phyloP scores from a whole-genome alignment of 2,888 invertebrate genomes.

The Drosophila putrida region DNA sequence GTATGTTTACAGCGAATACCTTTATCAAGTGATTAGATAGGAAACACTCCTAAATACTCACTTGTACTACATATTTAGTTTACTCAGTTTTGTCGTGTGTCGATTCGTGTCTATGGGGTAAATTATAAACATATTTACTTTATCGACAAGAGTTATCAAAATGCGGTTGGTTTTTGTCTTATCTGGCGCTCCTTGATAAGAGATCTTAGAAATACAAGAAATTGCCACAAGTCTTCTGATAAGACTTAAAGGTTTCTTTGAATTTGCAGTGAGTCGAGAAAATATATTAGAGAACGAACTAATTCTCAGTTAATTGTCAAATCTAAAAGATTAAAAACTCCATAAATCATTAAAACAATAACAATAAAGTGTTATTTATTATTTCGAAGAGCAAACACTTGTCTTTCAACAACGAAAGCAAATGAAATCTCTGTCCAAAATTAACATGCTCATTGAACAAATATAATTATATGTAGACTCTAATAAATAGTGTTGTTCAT shows the following conservation, averaged over 20 bases:
- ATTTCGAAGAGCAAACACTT: not conserved
- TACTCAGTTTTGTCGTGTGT: conserved; percentile 17
- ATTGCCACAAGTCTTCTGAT: conserved; percentile 23
- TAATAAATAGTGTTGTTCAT: conserved; percentile 58
- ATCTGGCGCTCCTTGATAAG: conserved; percentile 36
- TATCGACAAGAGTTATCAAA: conserved; percentile 53
- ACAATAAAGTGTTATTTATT: conserved; percentile 58
- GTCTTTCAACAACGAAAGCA: conserved; percentile 28
- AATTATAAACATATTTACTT: conserved; percentile 62
- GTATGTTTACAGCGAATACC: conserved; percentile 1
- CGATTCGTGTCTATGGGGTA: conserved; percentile 16
- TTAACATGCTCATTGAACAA: conserved; percentile 54
- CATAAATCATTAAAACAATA: conserved; percentile 53
- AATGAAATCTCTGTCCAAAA: conserved; percentile 50
- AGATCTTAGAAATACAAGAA: conserved; percentile 16
- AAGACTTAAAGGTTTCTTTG: conserved; percentile 20
- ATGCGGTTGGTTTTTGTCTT: conserved; percentile 35
- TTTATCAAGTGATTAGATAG: conserved; percentile 64
- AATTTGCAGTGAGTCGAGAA: conserved; percentile 1
- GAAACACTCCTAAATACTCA: conserved; percentile 23
- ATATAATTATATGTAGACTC: conserved; percentile 26
- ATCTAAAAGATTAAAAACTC: not conserved
- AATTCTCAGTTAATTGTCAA: not conserved
- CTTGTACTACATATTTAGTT: conserved; percentile 5
- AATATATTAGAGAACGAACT: not conserved